Evolutionary conservation across 2,797 vertebrate genomes (phyloP), one percentile per base, ranked within the genome.

Genomic region (Spinus olivaceus): DNA sequence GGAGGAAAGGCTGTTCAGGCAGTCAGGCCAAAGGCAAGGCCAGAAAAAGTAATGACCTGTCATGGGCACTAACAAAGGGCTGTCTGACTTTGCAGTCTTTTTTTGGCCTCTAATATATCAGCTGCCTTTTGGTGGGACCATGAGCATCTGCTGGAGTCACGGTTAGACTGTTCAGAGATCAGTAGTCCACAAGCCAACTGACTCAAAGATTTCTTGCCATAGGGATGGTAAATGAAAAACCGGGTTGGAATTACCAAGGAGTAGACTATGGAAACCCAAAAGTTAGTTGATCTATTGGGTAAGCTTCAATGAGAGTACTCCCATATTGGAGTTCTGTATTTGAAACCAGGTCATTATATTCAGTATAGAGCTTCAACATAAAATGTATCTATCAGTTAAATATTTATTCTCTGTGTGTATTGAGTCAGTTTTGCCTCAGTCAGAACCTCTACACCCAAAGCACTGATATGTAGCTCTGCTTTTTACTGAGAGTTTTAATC

Each of bases 191-290:
- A 85, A 86, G 49, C 39, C 60, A 73, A 39, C 11, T 51, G 54
- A 76, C 76, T 94, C 47, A 74, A 56, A 83, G 66, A 63, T 86
- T 80, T 95, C 70, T 77, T 95, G 71, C 54, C 13, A 8, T 41
- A 30, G 42, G 67, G 46, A 27, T 60, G 25, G 28, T 63, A 69
- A 83, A 42, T 2, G 4, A 74, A 94, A 80, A 56, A 27, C 47
- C 76, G 61, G 18, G 6, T 60, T 81, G 59, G 44, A 94, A 35
- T 56, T 35, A 44, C 46, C 17, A 35, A 78, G 59, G 61, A 56
- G 14, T 30, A 51, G 56, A 35, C 22, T 64, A 7, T 67, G 73
- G 89, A 92, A 49, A 72, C 35, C 33, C 30, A 27, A 37, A 59
- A 74, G 13, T 39, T 77, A 42, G 12, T 65, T 92, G 41, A 18